Base-by-base conservation (phyloP, 2,888 invertebrate species). In the Tricholauxania praeusta region DNA sequence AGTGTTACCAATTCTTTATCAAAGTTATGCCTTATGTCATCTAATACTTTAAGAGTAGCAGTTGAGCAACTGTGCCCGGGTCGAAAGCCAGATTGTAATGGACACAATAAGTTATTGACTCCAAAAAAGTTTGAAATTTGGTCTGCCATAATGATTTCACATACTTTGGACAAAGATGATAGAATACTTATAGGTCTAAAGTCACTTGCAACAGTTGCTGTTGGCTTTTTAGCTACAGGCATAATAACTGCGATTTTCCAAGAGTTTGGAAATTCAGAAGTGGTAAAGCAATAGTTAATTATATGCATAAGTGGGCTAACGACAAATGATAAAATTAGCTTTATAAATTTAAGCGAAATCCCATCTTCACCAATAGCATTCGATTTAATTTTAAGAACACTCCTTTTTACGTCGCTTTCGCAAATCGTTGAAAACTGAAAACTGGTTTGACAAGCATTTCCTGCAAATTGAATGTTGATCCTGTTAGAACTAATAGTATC, bases 61-160 rank as follows among this genome's bases (percentile, higher is more conserved):
- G 72, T 65, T 65, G 57, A 51, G 51, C 65, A 72, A 48, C 57
- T 72, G 51, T 72, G 55, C 12, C 19, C 65, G 17, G 65, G 51
- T 22, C 72, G 57, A 17, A 64, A 72, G 19, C 49, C 48, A 12
- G 65, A 71, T 12, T 71, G 63, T 12, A 32, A 28, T 5, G 32
- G 32, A 52, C 52, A 72, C 57, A 72, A 49, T 14, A 72, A 65
- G 7, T 48, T 22, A 17, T 65, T 65, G 28, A 65, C 32, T 12
- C 22, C 17, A 10, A 65, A 14, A 55, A 55, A 55, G 51, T 71
- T 39, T 10, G 49, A 7, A 65, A 57, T 72, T 48, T 72, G 72
- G 15, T 57, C 32, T 14, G 64, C 66, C 59, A 65, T 62, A 8
- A 71, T 51, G 8, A 51, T 60, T 49, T 71, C 71, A 14, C 49